A percentile compares a stretch with the other conserved stretches of the same genome.
phyloP scores from a whole-genome alignment of 2,113 vertebrate genomes.

The Chloropsis hardwickii region DNA sequence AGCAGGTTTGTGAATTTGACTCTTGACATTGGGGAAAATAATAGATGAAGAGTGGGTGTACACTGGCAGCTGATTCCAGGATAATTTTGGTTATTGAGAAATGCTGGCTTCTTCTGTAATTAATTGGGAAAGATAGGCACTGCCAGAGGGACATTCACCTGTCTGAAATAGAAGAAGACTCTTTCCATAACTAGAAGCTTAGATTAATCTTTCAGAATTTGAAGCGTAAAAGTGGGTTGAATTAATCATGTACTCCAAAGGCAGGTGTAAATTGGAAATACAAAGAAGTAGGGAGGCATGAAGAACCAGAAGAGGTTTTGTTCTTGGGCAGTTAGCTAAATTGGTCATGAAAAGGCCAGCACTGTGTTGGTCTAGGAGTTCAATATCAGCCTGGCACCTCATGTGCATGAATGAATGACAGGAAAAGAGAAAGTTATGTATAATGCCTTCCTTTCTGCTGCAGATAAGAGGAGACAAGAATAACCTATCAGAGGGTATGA shows the following conservation, averaged over 20 bases:
- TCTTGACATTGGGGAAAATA: not conserved
- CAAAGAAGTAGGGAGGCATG: not conserved
- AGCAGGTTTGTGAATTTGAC: not conserved
- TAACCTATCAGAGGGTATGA: not conserved
- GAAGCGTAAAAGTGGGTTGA: not conserved
- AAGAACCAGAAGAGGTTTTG: not conserved
- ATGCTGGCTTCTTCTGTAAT: not conserved
- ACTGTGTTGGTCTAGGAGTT: not conserved
- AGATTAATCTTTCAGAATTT: not conserved
- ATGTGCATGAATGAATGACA: not conserved
- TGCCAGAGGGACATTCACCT: not conserved
- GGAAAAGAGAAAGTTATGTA: not conserved
- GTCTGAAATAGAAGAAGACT: not conserved
- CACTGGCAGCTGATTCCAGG: not conserved
- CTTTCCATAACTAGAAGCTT: not conserved
- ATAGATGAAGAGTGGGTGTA: not conserved
- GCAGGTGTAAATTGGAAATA: not conserved
- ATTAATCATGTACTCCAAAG: not conserved
- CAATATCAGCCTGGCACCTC: not conserved
- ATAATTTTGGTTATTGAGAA: not conserved
- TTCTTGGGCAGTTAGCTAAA: not conserved
- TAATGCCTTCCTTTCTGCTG: not conserved
- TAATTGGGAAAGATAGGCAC: not conserved
- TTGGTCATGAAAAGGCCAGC: not conserved
- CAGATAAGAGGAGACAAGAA: not conserved